Conservation (phyloP, 2,113 vertebrate species). For the Coreoperca whiteheadi region DNA sequence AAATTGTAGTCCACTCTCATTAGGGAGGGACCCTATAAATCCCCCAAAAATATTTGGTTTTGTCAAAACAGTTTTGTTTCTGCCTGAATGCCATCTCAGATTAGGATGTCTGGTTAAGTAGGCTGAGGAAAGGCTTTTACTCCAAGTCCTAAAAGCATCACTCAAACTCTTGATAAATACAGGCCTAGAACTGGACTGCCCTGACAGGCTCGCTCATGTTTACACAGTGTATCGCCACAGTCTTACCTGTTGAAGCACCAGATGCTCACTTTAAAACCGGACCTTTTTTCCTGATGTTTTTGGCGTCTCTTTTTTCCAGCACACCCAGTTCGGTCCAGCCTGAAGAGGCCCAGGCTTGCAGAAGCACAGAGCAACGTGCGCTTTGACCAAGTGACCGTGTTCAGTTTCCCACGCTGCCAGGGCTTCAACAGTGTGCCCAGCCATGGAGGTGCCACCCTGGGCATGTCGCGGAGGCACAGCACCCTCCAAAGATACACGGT, state of each 20-base stretch:
- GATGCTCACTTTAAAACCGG: not conserved
- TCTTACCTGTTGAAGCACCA: not conserved
- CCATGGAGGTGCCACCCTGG: slow-evolving; percentile 91
- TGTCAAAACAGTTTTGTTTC: not conserved
- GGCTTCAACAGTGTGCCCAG: slow-evolving; percentile 95
- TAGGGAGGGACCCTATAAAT: not conserved
- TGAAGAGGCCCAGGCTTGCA: slow-evolving; percentile 86
- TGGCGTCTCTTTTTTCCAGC: slow-evolving; percentile 2
- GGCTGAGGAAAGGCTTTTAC: no score
- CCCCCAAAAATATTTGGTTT: not conserved
- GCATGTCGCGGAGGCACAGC: slow-evolving; percentile 89
- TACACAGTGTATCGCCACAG: not conserved
- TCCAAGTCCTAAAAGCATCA: not conserved
- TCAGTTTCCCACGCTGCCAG: slow-evolving; percentile 93
- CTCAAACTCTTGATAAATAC: not conserved
- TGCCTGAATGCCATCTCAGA: not conserved
- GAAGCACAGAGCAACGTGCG: slow-evolving; percentile 81
- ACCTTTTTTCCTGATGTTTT: not conserved
- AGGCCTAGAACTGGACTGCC: not conserved
- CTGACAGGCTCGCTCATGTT: not conserved
- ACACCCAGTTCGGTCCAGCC: slow-evolving; percentile 86
- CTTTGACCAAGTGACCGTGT: slow-evolving; percentile 90
- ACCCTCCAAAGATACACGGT: slow-evolving; percentile 87
- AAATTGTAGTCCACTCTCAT: no score
- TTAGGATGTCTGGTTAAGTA: not conserved